A percentile compares a stretch with the other conserved stretches of the same genome.
phyloP scores from a whole-genome alignment of 2,888 invertebrate genomes.

The Digitonthophagus gazella region DNA sequence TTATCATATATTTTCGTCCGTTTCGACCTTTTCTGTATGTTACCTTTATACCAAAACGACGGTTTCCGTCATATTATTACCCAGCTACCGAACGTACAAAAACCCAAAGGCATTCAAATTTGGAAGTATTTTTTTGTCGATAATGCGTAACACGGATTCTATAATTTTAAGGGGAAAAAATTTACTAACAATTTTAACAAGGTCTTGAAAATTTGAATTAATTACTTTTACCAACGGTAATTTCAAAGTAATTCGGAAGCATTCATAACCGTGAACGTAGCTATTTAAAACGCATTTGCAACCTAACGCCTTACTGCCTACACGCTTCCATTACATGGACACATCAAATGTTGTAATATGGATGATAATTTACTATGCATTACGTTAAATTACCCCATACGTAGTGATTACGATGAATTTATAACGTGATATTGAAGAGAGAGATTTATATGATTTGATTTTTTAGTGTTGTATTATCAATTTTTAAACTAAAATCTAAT shows the following conservation, averaged over 20 bases:
- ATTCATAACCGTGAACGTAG: not conserved
- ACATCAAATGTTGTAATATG: not conserved
- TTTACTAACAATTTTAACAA: too few relatives aligned
- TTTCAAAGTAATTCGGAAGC: not conserved
- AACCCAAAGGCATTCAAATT: not conserved
- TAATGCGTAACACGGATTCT: not conserved
- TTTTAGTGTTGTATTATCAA: too few relatives aligned
- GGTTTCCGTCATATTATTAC: not conserved
- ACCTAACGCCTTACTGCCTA: not conserved
- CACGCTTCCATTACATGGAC: not conserved
- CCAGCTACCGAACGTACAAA: not conserved
- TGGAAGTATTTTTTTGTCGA: not conserved
- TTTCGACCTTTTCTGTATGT: not conserved
- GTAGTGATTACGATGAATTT: not conserved
- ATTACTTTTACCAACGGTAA: not conserved
- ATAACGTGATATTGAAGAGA: too few relatives aligned
- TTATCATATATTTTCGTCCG: conserved; percentile 11
- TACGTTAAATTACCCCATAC: not conserved
- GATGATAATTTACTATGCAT: not conserved
- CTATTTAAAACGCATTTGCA: not conserved
- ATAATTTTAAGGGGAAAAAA: not conserved
- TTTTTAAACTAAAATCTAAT: too few relatives aligned
- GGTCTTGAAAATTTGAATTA: not conserved
- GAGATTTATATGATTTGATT: too few relatives aligned
- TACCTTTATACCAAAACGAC: not conserved